Percentiles rank a stretch among this genome's conserved stretches.
These are phyloP conservation scores for Sebastes schlegelii DNA, from an alignment of 2,113 vertebrate species.

Conservation along the genomic window DNA sequence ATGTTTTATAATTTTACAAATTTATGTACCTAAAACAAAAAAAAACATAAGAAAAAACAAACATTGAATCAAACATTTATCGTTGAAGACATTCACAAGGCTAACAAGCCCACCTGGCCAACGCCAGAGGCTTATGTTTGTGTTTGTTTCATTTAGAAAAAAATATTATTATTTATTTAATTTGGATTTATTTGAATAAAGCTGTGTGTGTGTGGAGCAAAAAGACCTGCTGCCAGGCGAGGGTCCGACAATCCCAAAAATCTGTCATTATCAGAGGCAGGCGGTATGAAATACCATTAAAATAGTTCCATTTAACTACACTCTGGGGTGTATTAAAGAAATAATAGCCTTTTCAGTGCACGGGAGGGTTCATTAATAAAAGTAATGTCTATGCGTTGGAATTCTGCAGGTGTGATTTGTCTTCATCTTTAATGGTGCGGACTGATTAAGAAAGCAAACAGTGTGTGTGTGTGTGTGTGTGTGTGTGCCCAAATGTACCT, in stretches of 20 bases:
- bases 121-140: background rate
- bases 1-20: no score
- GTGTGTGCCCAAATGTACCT: conserved; percentile 12
- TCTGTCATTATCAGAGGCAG: conserved; percentile 31
- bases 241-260: conserved; percentile 32
- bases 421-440: conserved; percentile 75
- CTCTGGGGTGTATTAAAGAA: conserved; percentile 71
- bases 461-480: conserved; percentile 44
- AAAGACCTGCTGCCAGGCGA: conserved; percentile 1
- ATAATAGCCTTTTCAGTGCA: conserved; percentile 73
- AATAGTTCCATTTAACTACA: conserved; percentile 55
- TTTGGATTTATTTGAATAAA: conserved; percentile 38
- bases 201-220: background rate
- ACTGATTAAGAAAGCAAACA: conserved; percentile 81
- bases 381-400: conserved; percentile 62
- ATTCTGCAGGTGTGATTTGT: conserved; percentile 79
- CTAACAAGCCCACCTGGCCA: background rate
- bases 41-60: no score
- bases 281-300: conserved; percentile 57
- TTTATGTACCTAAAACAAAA: no score
- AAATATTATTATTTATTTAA: conserved; percentile 17
- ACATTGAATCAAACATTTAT: no score
- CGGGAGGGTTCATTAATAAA: conserved; percentile 72
- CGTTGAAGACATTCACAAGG: background rate
- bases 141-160: background rate